Evolutionary conservation across 1,140 invertebrate genomes (phyloP).

Genomic region (Lutraria rhynchaena): DNA sequence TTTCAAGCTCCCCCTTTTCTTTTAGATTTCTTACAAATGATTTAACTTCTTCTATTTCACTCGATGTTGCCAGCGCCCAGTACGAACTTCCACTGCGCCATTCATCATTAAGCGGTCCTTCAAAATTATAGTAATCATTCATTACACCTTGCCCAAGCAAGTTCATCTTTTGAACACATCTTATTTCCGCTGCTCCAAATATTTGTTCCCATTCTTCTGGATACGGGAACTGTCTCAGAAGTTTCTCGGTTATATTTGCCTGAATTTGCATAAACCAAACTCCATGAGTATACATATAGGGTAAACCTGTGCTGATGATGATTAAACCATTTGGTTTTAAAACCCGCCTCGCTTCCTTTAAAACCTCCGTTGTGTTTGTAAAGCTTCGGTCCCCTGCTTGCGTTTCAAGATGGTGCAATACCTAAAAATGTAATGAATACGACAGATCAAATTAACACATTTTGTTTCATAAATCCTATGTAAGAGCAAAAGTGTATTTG

Average conservation of each 20-base stretch:
- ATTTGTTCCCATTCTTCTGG: conserved; percentile 5
- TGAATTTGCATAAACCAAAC: conserved; percentile 23
- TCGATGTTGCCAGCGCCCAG: conserved; percentile 16
- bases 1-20: too few relatives aligned
- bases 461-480: too few relatives aligned
- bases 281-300: neutral
- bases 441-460: too few relatives aligned
- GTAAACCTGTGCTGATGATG: neutral
- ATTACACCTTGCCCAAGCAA: too few relatives aligned
- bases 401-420: conserved; percentile 30
- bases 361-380: neutral
- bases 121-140: neutral
- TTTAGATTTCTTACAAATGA: too few relatives aligned
- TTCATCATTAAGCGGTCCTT: conserved; percentile 24
- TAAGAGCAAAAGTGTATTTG: too few relatives aligned
- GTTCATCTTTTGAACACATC: too few relatives aligned
- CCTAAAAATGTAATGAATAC: too few relatives aligned
- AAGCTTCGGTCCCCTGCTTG: conserved; percentile 4
- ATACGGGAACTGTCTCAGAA: neutral
- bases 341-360: conserved; percentile 30
- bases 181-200: neutral
- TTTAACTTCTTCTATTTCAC: conserved; percentile 4
- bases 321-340: conserved; percentile 1
- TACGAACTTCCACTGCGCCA: conserved; percentile 26
- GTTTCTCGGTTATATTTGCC: neutral